A percentile compares a stretch with the other conserved stretches of the same genome.
phyloP scores from a whole-genome alignment of 2,797 vertebrate species.

The Hippocampus kuda region DNA sequence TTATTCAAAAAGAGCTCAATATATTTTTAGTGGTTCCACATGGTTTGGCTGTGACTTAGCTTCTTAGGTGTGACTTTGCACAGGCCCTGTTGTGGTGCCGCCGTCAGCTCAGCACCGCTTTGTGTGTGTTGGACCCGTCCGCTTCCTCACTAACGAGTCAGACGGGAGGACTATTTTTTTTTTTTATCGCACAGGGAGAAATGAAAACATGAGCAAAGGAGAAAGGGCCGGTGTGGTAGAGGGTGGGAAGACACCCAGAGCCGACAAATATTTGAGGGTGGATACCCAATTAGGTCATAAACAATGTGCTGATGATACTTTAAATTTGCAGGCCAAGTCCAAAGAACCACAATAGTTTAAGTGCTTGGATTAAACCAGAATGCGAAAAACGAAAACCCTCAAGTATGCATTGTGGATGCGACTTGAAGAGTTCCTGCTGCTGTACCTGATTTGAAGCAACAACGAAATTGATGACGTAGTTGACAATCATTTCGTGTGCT shows the following conservation, averaged over 20 bases:
- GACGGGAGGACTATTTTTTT: constrained; percentile 8
- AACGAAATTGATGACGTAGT: no score
- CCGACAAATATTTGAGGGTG: constrained; percentile 24
- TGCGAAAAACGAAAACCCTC: neutral
- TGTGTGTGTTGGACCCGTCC: constrained; percentile 45
- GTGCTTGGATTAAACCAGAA: constrained; percentile 7
- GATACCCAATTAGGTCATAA: constrained; percentile 20
- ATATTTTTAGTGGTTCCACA: neutral
- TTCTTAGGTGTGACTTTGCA: constrained; percentile 27
- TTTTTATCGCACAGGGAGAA: constrained; percentile 25
- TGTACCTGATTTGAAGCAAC: neutral
- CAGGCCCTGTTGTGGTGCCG: constrained; percentile 14
- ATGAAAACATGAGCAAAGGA: constrained; percentile 16
- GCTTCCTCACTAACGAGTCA: constrained; percentile 43
- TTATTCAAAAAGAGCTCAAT: constrained; percentile 5
- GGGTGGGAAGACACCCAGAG: constrained; percentile 10
- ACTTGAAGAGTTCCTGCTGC: neutral
- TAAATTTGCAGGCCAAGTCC: constrained; percentile 16
- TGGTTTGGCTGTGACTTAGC: constrained; percentile 2
- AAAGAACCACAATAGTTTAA: constrained; percentile 24
- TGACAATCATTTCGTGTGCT: no score
- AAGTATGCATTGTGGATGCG: neutral
- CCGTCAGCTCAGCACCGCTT: constrained; percentile 37
- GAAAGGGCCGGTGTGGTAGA: neutral
- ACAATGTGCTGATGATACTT: constrained; percentile 33